Conservation (phyloP, 1,140 invertebrate species). For the Pseudoatta argentina region DNA sequence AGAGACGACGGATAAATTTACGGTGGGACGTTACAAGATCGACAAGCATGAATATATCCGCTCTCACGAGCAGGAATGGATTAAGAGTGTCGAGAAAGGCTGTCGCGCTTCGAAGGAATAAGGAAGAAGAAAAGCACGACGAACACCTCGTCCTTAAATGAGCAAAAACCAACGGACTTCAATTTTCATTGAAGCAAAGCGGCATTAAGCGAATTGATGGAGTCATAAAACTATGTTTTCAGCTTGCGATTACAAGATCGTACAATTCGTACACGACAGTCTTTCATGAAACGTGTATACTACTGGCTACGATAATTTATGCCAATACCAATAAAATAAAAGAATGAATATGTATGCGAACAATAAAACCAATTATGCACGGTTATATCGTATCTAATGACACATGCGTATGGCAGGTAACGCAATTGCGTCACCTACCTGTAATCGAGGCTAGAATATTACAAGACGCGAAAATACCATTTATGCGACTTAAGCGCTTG, state of each 20-base stretch:
- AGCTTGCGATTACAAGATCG: background rate
- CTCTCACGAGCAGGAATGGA: background rate
- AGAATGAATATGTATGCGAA: background rate
- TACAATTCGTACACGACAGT: background rate
- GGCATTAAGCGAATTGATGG: slow-evolving; percentile 18
- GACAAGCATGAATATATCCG: slow-evolving; percentile 25
- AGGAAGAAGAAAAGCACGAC: background rate
- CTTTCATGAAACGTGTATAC: background rate
- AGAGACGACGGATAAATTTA: slow-evolving; percentile 41
- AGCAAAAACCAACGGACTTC: background rate
- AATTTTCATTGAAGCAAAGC: slow-evolving; percentile 4
- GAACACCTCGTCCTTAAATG: slow-evolving; percentile 28
- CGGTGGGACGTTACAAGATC: slow-evolving; percentile 22
- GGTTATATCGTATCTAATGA: background rate
- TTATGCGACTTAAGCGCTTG: slow-evolving; percentile 17
- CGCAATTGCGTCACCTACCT: background rate
- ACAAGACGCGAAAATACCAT: slow-evolving; percentile 59
- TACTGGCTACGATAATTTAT: background rate
- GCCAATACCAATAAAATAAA: background rate
- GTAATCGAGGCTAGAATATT: slow-evolving; percentile 22
- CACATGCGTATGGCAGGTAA: background rate
- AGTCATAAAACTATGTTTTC: slow-evolving; percentile 27
- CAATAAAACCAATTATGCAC: background rate
- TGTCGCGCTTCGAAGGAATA: slow-evolving; percentile 1
- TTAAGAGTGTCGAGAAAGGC: slow-evolving; percentile 13